Evolutionary conservation across 1,140 invertebrate genomes (phyloP).

Genomic region (Teleopsis dalmanni): DNA sequence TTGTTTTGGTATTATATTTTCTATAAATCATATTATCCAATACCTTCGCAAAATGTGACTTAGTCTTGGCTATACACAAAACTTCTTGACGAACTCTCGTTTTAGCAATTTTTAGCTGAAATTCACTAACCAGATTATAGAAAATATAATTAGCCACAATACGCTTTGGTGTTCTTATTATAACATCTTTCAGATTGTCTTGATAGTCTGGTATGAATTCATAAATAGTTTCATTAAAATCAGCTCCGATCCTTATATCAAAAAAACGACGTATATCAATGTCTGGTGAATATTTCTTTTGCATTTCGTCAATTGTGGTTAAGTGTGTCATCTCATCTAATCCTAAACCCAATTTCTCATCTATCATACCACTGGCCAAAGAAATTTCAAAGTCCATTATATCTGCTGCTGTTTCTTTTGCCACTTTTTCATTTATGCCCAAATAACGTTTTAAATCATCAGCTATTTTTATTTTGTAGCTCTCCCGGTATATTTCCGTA

Average conservation of each 20-base stretch:
- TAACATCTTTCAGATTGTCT: constrained; percentile 19
- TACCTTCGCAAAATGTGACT: constrained; percentile 25
- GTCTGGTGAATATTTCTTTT: constrained; percentile 16
- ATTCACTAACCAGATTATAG: constrained; percentile 19
- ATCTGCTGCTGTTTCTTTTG: constrained; percentile 18
- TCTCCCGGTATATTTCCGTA: constrained; percentile 16
- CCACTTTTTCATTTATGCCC: constrained; percentile 13
- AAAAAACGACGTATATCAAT: constrained; percentile 19
- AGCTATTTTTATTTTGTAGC: constrained; percentile 12
- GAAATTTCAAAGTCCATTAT: constrained; percentile 28
- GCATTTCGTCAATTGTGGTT: constrained; percentile 18
- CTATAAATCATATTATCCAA: constrained; percentile 35
- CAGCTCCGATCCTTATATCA: constrained; percentile 16
- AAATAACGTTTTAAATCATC: constrained; percentile 15
- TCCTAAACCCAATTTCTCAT: constrained; percentile 16
- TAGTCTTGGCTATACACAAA: constrained; percentile 19
- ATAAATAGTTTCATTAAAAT: constrained; percentile 17
- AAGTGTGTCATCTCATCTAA: constrained; percentile 12
- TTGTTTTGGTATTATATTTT: constrained; percentile 18
- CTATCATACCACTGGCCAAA: constrained; percentile 21
- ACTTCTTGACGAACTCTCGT: background rate
- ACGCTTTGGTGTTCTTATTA: constrained; percentile 15
- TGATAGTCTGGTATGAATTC: constrained; percentile 21
- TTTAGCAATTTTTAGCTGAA: constrained; percentile 10
- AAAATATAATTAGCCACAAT: constrained; percentile 32